phyloP scores from a whole-genome alignment of 2,888 invertebrate species.

The Patella depressa region DNA sequence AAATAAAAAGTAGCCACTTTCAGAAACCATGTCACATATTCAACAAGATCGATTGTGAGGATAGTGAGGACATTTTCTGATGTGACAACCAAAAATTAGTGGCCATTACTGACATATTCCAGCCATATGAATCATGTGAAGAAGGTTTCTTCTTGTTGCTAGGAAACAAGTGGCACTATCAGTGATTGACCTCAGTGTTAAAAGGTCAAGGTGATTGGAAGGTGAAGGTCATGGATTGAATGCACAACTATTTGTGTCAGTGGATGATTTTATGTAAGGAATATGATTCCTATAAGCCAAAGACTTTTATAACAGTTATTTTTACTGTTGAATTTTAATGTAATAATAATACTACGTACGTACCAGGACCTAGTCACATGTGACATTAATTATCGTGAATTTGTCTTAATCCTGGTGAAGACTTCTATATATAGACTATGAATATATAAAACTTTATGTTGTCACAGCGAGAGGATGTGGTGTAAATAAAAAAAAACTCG shows the following conservation, averaged over 20 bases:
- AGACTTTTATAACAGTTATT: constrained; percentile 6
- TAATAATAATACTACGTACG: background rate
- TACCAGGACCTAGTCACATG: constrained; percentile 8
- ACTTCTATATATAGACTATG: background rate
- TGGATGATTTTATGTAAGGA: background rate
- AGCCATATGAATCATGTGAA: background rate
- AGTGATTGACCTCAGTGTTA: background rate
- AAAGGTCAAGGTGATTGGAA: constrained; percentile 8
- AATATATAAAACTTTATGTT: background rate
- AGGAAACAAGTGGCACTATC: background rate
- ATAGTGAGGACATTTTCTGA: background rate
- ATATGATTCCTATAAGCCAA: constrained; percentile 7
- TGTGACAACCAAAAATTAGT: background rate
- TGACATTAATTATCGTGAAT: background rate
- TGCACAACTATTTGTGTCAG: background rate
- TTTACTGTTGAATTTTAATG: background rate
- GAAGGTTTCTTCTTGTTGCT: background rate
- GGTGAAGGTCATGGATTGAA: constrained; percentile 6
- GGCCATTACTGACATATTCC: constrained; percentile 1
- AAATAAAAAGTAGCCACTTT: background rate
- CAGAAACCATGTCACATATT: background rate
- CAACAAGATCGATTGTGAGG: background rate
- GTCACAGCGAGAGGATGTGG: constrained; percentile 1
- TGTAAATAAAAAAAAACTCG: constrained; percentile 7
- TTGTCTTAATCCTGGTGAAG: constrained; percentile 7